phyloP scores from a whole-genome alignment of 1,140 invertebrate species.

The Theocolax elegans region DNA sequence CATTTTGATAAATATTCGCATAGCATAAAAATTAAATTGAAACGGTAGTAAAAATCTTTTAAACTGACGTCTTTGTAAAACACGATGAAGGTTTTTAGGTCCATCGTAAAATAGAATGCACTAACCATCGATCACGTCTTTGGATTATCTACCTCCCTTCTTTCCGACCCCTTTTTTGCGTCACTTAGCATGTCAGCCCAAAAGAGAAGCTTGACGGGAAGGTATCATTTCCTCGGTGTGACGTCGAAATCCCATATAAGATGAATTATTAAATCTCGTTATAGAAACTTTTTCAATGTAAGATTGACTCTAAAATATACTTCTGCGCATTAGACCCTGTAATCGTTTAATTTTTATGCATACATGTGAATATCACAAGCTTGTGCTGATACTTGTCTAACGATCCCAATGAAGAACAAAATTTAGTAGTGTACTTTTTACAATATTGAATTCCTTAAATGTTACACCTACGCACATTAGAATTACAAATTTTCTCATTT shows the following conservation, averaged over 20 bases:
- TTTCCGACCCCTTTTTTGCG: not conserved
- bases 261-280: conserved; percentile 23
- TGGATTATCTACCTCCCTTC: not conserved
- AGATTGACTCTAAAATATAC: not conserved
- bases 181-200: conserved; percentile 1
- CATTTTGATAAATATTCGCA: no score
- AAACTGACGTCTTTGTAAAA: not conserved
- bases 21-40: no score
- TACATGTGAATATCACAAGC: no score
- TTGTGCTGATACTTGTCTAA: no score
- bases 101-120: not conserved
- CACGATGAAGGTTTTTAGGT: not conserved
- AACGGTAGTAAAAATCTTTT: no score
- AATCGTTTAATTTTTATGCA: no score
- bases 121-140: not conserved
- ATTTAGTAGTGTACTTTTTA: no score
- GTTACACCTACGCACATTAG: no score
- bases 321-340: not conserved
- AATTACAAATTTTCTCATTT: no score
- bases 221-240: conserved; percentile 1
- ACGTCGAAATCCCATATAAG: not conserved
- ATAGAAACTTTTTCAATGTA: conserved; percentile 16
- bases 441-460: no score
- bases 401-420: no score
- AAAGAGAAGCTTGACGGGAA: not conserved